phyloP scores from a whole-genome alignment of 2,113 vertebrate species.

The Osmerus eperlanus region DNA sequence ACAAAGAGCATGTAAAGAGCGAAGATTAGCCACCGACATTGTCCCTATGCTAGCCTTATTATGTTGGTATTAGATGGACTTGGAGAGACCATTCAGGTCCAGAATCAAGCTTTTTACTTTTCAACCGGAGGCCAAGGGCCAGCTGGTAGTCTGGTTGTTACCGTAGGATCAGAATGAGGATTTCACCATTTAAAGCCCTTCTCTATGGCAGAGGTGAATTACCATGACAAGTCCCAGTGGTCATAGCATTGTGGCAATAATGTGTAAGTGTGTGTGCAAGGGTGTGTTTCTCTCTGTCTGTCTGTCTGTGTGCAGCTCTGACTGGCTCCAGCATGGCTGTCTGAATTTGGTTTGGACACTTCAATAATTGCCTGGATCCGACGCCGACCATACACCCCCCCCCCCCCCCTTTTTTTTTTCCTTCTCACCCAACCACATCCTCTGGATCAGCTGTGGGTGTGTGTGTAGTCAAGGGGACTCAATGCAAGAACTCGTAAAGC shows the following conservation, averaged over 20 bases:
- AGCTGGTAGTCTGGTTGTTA: constrained; percentile 64
- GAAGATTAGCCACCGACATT: constrained; percentile 59
- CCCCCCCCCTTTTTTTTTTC: constrained; percentile 23
- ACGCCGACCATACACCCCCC: constrained; percentile 64
- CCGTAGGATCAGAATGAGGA: constrained; percentile 52
- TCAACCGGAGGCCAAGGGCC: constrained; percentile 64
- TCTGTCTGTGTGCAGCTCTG: constrained; percentile 30
- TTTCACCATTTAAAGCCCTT: constrained; percentile 57
- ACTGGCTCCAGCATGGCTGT: constrained; percentile 67
- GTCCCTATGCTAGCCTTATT: constrained; percentile 55
- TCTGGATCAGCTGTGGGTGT: constrained; percentile 63
- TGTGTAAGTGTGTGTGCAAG: constrained; percentile 20
- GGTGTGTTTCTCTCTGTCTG: constrained; percentile 28
- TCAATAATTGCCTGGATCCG: constrained; percentile 71
- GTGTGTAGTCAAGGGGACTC: constrained; percentile 18
- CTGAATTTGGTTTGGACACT: constrained; percentile 69
- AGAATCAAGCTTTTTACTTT: constrained; percentile 51
- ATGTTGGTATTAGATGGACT: constrained; percentile 37
- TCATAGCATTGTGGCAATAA: constrained; percentile 29
- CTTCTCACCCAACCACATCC: constrained; percentile 66
- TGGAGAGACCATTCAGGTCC: constrained; percentile 48
- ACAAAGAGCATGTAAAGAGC: constrained; percentile 59
- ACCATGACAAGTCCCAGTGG: constrained; percentile 57
- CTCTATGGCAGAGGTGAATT: constrained; percentile 59
- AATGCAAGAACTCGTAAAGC: constrained; percentile 53